These are phyloP conservation scores for Erpornis zantholeuca DNA, from an alignment of 2,113 vertebrate genomes.

Conservation along the genomic window DNA sequence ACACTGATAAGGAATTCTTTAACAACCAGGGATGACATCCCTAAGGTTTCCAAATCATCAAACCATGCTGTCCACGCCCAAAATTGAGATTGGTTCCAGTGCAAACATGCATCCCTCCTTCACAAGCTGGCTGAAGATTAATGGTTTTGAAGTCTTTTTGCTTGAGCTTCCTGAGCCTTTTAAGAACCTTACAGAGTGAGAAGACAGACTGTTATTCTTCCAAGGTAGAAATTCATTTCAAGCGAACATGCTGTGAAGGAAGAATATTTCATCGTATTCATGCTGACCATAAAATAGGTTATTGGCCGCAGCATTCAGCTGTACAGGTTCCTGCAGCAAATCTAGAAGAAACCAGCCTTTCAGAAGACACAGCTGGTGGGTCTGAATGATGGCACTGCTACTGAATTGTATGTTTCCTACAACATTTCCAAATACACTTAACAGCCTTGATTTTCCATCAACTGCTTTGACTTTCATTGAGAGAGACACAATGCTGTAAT, in stretches of 20 bases:
- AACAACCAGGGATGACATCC: not conserved
- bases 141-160: not conserved
- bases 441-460: not conserved
- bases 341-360: not conserved
- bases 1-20: not conserved
- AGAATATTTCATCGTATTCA: not conserved
- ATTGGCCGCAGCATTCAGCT: not conserved
- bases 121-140: not conserved
- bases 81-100: not conserved
- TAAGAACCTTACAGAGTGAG: not conserved
- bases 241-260: not conserved
- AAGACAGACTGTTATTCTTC: not conserved
- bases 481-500: not conserved
- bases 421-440: not conserved
- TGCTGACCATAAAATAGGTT: not conserved
- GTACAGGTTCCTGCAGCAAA: not conserved
- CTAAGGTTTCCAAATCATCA: not conserved
- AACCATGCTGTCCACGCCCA: not conserved
- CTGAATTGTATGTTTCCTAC: not conserved
- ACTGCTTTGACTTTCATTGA: not conserved
- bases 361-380: not conserved
- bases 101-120: not conserved
- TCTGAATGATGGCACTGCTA: not conserved
- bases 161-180: not conserved
- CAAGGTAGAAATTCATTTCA: not conserved